Conservation (phyloP, 2,113 vertebrate species). For the Cyprinodon brontotheroides region DNA sequence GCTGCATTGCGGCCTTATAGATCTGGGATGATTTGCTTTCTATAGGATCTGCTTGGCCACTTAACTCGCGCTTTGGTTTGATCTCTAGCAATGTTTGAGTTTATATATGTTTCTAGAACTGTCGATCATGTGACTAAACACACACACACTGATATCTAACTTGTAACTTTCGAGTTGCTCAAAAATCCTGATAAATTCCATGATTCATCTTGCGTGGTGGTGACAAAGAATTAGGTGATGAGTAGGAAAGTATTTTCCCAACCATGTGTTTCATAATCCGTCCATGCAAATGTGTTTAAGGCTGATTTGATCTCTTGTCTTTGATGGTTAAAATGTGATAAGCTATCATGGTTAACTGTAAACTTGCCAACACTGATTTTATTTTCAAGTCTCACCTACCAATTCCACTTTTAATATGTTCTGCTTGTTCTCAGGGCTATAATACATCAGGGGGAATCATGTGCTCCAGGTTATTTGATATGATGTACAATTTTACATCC, state of each 20-base stretch:
- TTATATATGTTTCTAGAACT: not conserved
- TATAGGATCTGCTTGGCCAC: not conserved
- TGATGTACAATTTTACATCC: not conserved
- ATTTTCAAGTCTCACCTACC: not conserved
- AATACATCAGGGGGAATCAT: too few relatives aligned
- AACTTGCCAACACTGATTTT: not conserved
- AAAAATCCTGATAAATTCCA: not conserved
- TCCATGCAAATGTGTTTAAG: not conserved
- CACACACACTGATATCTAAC: not conserved
- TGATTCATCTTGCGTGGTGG: not conserved
- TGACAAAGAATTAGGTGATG: not conserved
- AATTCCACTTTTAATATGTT: too few relatives aligned
- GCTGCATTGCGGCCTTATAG: not conserved
- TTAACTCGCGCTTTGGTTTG: not conserved
- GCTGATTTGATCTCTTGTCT: constrained; percentile 21
- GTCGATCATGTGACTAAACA: not conserved
- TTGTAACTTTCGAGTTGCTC: not conserved
- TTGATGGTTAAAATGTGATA: constrained; percentile 17
- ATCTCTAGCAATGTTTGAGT: not conserved
- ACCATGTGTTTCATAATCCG: not conserved
- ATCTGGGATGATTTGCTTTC: not conserved
- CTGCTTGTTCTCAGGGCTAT: too few relatives aligned
- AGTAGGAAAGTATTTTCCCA: not conserved
- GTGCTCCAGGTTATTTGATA: too few relatives aligned
- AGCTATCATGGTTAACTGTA: not conserved